A percentile compares a stretch with the other conserved stretches of the same genome.
Conservation (phyloP, 1,140 invertebrate genomes). For the Bombus confusus region DNA sequence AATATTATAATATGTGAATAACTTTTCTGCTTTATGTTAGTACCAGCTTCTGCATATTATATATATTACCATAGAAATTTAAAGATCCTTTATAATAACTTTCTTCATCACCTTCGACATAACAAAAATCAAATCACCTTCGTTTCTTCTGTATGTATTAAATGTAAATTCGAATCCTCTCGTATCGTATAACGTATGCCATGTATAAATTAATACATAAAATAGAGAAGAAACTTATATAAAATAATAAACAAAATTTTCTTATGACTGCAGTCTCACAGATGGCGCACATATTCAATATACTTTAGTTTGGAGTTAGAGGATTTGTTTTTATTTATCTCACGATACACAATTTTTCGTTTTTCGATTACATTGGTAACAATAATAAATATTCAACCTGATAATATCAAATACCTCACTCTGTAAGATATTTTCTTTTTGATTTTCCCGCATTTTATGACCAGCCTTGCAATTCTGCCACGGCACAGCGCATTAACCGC, state of each 20-base stretch:
- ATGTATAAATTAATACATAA: background rate
- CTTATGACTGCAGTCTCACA: background rate
- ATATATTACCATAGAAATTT: background rate
- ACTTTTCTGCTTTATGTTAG: background rate
- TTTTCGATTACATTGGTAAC: no score
- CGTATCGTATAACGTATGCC: background rate
- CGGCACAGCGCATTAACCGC: no score
- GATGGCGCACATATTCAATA: background rate
- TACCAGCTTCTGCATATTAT: background rate
- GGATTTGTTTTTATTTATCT: no score
- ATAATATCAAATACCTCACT: no score
- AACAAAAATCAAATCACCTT: background rate
- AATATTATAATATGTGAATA: background rate
- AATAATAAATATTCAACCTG: no score
- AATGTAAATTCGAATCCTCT: background rate
- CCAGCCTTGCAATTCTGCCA: no score
- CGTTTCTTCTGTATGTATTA: background rate
- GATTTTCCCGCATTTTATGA: no score
- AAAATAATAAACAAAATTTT: background rate
- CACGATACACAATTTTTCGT: no score
- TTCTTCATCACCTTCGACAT: background rate
- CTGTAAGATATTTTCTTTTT: no score
- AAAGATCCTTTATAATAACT: background rate
- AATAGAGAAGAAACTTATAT: background rate
- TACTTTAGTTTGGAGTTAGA: no score